Conservation (phyloP, 2,113 vertebrate genomes). For the Macquaria ambigua region DNA sequence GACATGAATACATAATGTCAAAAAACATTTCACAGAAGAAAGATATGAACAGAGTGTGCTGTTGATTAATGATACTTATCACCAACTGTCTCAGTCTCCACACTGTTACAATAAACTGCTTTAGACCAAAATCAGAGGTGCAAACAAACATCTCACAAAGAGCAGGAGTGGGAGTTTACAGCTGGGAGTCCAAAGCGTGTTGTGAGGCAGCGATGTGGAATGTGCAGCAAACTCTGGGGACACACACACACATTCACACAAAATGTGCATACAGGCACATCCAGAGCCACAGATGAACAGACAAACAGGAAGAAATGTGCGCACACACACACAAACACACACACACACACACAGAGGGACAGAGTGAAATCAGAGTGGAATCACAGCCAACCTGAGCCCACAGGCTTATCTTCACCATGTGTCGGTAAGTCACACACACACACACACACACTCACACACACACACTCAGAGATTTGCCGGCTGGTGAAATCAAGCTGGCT, state of each 20-base stretch:
- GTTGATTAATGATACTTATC: constrained; percentile 39
- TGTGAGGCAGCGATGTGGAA: constrained; percentile 36
- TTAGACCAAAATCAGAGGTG: neutral
- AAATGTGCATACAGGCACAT: constrained; percentile 25
- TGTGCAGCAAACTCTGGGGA: constrained; percentile 36
- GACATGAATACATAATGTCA: constrained; percentile 23
- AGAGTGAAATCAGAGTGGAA: constrained; percentile 46
- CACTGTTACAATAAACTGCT: neutral
- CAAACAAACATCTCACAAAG: constrained; percentile 24
- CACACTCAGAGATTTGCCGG: constrained; percentile 55
- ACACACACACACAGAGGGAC: constrained; percentile 4
- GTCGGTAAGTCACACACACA: constrained; percentile 49
- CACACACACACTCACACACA: constrained; percentile 19
- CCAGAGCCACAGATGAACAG: constrained; percentile 8
- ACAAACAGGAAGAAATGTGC: neutral
- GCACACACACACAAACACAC: constrained; percentile 5
- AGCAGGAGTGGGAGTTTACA: constrained; percentile 26
- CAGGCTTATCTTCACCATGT: constrained; percentile 70
- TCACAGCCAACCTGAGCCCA: constrained; percentile 62
- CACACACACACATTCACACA: neutral
- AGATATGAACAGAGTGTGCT: constrained; percentile 11
- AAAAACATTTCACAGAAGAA: neutral
- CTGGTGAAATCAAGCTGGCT: constrained; percentile 76
- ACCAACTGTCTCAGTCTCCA: neutral
- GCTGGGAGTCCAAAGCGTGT: constrained; percentile 5